These are phyloP conservation scores for Omphaloscelis lunosa DNA, from an alignment of 2,888 invertebrate genomes.

Conservation along the genomic window DNA sequence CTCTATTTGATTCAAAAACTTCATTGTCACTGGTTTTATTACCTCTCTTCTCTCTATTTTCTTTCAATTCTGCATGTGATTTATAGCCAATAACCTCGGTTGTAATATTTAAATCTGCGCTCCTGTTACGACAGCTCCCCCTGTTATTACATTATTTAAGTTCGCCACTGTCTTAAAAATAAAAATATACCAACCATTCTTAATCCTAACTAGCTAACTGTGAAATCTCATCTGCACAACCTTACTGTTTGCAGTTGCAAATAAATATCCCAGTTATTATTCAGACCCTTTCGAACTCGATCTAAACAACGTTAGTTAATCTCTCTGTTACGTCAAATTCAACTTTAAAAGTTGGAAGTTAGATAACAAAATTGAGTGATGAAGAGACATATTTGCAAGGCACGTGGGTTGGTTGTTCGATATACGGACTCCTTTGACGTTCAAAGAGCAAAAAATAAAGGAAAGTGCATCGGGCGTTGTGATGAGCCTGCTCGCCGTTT, in stretches of 20 bases:
- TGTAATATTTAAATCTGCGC: conserved; percentile 79
- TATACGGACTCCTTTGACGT: conserved; percentile 77
- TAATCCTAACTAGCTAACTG: conserved; percentile 74
- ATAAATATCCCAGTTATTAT: conserved; percentile 81
- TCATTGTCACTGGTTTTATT: conserved; percentile 16
- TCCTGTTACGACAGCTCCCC: conserved; percentile 72
- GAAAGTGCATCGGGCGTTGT: conserved; percentile 73
- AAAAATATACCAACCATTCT: conserved; percentile 57
- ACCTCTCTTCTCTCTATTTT: conserved; percentile 25
- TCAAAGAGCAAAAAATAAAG: conserved; percentile 75
- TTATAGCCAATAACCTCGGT: conserved; percentile 66
- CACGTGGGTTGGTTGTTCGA: conserved; percentile 54
- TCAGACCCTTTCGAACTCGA: conserved; percentile 70
- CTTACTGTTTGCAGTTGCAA: conserved; percentile 76
- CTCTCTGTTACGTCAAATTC: conserved; percentile 41
- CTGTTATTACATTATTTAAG: conserved; percentile 73
- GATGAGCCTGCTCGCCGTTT: conserved; percentile 82
- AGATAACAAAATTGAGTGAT: conserved; percentile 50
- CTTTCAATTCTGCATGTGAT: conserved; percentile 39
- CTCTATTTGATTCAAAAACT: conserved; percentile 23
- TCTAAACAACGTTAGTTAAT: conserved; percentile 51
- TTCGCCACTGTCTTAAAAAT: conserved; percentile 62
- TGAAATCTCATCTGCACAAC: conserved; percentile 79
- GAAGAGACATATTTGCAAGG: conserved; percentile 49
- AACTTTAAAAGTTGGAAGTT: conserved; percentile 40